Conservation (phyloP, 2,888 invertebrate species). For the Dysmachus trigonus region DNA sequence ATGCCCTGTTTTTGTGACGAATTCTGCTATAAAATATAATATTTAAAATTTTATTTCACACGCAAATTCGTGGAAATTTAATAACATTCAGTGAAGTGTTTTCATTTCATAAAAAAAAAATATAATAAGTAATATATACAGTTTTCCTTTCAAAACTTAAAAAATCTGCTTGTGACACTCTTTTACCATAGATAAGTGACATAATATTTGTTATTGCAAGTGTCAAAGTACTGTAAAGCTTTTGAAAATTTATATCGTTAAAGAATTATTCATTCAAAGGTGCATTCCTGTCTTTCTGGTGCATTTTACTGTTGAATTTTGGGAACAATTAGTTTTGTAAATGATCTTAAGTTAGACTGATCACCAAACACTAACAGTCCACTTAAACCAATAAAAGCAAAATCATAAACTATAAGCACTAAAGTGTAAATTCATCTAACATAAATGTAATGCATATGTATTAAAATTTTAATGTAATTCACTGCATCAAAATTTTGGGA, state of each 20-base stretch:
- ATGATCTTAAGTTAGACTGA: not conserved
- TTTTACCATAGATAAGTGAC: not conserved
- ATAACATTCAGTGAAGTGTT: not conserved
- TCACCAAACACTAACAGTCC: not conserved
- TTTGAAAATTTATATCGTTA: not conserved
- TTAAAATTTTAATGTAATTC: not conserved
- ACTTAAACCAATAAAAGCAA: not conserved
- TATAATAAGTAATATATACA: not conserved
- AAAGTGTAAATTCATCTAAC: not conserved
- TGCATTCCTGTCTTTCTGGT: not conserved
- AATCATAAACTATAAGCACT: not conserved
- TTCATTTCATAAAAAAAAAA: not conserved
- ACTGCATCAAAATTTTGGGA: not conserved
- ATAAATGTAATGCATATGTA: not conserved
- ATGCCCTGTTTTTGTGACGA: not conserved
- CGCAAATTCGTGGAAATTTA: not conserved
- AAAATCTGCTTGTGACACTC: not conserved
- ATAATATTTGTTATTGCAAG: too few relatives aligned
- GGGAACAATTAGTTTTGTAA: conserved; percentile 14
- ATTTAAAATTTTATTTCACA: not conserved
- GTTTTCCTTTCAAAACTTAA: not conserved
- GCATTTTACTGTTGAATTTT: not conserved
- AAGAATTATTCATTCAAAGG: not conserved
- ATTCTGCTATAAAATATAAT: not conserved
- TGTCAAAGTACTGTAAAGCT: not conserved